phyloP scores from a whole-genome alignment of 2,113 vertebrate genomes.

The Ctenomys sociabilis region DNA sequence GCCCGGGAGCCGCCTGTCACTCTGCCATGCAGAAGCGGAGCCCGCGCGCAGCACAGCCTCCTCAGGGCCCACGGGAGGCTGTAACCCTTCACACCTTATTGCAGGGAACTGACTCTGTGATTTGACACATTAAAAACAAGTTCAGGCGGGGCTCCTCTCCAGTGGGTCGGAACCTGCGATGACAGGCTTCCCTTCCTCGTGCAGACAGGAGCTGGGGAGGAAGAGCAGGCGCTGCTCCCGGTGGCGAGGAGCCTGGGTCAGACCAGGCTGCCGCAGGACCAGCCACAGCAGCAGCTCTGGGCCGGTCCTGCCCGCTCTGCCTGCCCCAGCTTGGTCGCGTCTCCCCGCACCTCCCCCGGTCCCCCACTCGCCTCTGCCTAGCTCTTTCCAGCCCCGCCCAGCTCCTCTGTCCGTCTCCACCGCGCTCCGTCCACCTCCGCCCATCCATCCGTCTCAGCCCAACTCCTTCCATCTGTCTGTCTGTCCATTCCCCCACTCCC shows the following conservation, averaged over 20 bases:
- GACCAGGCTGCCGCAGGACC: neutral
- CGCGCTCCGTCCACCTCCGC: neutral
- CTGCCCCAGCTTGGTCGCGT: neutral
- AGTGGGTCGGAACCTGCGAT: constrained; percentile 56
- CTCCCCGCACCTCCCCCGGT: neutral
- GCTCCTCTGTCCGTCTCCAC: neutral
- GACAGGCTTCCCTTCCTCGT: constrained; percentile 30
- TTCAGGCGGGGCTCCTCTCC: constrained; percentile 64
- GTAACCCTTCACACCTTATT: constrained; percentile 65
- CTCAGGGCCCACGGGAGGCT: neutral
- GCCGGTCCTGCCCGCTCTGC: neutral
- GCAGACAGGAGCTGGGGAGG: neutral
- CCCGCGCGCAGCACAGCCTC: neutral
- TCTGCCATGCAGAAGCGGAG: neutral
- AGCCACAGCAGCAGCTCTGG: neutral
- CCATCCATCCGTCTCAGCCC: neutral
- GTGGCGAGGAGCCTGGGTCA: neutral
- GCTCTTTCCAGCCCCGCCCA: neutral
- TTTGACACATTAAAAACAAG: constrained; percentile 74
- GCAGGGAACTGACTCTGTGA: constrained; percentile 57
- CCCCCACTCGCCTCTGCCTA: neutral
- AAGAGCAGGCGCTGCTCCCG: neutral
- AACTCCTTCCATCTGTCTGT: no score
- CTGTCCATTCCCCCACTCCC: neutral
- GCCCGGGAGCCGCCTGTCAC: constrained; percentile 31